Evolutionary conservation across 1,140 invertebrate genomes (phyloP).

Genomic region (Macrobrachium nipponense): DNA sequence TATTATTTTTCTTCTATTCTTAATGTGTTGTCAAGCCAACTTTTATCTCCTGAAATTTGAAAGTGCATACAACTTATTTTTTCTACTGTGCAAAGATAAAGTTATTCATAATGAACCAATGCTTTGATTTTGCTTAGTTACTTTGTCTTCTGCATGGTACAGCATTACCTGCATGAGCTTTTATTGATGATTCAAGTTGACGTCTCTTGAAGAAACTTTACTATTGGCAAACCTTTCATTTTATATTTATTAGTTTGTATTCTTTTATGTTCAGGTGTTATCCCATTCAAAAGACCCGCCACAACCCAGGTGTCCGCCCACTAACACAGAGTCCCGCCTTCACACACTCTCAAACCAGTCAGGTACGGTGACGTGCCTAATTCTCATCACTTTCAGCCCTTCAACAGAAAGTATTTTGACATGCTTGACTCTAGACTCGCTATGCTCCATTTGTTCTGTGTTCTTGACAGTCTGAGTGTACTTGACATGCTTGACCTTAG

Average conservation of each 20-base stretch:
- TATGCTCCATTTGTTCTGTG: too few species aligned
- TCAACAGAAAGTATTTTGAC: constrained; percentile 29
- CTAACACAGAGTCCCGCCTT: constrained; percentile 49
- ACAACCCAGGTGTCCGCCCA: constrained; percentile 47
- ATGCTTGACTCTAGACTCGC: constrained; percentile 2
- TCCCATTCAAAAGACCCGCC: constrained; percentile 51
- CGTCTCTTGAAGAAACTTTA: not conserved
- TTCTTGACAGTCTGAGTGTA: too few species aligned
- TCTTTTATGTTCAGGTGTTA: constrained; percentile 47
- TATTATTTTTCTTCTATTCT: too few species aligned
- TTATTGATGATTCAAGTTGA: not conserved
- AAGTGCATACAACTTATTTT: not conserved
- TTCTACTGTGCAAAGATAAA: constrained; percentile 3
- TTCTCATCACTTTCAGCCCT: constrained; percentile 15
- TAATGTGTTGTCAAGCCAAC: too few species aligned
- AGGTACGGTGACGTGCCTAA: constrained; percentile 47
- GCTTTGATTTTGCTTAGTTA: not conserved
- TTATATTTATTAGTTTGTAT: constrained; percentile 27
- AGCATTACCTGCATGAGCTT: not conserved
- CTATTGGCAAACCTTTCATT: not conserved
- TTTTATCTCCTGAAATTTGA: too few species aligned
- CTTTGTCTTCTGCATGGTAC: not conserved
- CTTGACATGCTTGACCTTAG: too few species aligned
- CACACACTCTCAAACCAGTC: constrained; percentile 43
- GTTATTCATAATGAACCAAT: not conserved